Conservation (phyloP, 2,797 vertebrate genomes). For the Enteromius trimaculatus region DNA sequence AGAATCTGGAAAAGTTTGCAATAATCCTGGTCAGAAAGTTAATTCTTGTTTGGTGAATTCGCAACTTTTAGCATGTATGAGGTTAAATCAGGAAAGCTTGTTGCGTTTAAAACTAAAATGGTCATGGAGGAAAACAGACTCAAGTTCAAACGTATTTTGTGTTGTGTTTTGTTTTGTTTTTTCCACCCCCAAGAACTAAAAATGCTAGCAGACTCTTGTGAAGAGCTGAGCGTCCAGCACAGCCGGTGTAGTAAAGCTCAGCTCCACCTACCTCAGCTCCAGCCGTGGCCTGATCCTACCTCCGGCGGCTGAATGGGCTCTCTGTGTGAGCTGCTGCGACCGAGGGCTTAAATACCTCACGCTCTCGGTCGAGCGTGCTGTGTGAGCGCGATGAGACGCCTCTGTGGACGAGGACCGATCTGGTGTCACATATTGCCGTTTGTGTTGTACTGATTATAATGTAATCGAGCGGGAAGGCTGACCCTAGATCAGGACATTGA, state of each 20-base stretch:
- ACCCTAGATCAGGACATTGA: background rate
- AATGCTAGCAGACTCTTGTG: background rate
- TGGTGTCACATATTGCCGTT: background rate
- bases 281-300: slow-evolving; percentile 42
- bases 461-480: background rate
- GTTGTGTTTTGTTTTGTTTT: background rate
- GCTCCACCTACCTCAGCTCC: slow-evolving; percentile 71
- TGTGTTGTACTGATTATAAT: background rate
- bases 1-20: slow-evolving; percentile 55
- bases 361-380: background rate
- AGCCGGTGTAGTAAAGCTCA: slow-evolving; percentile 60
- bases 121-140: background rate
- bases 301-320: slow-evolving; percentile 56
- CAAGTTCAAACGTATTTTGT: background rate
- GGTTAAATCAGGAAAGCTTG: background rate
- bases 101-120: background rate
- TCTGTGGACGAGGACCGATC: background rate
- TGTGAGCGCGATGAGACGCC: background rate
- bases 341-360: slow-evolving; percentile 10
- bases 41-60: slow-evolving; percentile 3
- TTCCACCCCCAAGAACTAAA: background rate
- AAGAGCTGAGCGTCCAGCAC: slow-evolving; percentile 30
- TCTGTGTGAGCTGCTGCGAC: background rate
- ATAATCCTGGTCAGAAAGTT: slow-evolving; percentile 50
- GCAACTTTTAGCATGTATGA: background rate